These are phyloP conservation scores for Palythoa grandiflora DNA, from an alignment of 92 coral and sea anemone species.

Conservation along the genomic window DNA sequence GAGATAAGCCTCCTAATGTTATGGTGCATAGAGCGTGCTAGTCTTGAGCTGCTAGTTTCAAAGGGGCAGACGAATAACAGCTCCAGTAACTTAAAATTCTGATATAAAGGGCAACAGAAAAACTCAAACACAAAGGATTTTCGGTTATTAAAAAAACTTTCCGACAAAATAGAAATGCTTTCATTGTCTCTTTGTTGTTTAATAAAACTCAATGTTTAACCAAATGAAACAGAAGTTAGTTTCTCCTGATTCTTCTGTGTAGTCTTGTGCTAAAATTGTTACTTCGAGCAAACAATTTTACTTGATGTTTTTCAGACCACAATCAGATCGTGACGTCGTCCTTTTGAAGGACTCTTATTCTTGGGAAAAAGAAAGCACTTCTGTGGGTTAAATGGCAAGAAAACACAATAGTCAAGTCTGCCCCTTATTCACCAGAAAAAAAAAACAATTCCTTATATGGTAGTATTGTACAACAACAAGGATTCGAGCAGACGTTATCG, in stretches of 20 bases:
- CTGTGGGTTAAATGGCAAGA: not conserved
- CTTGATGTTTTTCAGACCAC: no score
- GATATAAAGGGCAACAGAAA: not conserved
- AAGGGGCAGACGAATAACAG: not conserved
- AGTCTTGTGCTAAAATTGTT: not conserved
- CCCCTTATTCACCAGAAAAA: constrained; percentile 10
- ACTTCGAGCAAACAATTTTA: no score
- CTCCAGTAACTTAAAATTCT: not conserved
- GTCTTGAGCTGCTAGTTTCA: constrained; percentile 11
- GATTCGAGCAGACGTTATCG: not conserved
- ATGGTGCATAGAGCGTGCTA: not conserved
- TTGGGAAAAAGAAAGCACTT: not conserved
- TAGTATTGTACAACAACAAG: constrained; percentile 5
- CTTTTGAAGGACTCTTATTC: not conserved
- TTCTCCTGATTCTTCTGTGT: no score
- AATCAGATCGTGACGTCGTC: not conserved
- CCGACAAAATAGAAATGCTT: not conserved
- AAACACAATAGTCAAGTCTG: not conserved
- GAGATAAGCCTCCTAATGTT: not conserved
- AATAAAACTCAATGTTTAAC: not conserved
- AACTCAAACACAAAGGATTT: not conserved
- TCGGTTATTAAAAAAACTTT: not conserved
- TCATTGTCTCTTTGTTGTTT: not conserved
- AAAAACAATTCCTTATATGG: not conserved
- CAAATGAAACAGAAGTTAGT: not conserved